Evolutionary conservation across 2,888 invertebrate species (phyloP).

Genomic region (Plebejus melissa): DNA sequence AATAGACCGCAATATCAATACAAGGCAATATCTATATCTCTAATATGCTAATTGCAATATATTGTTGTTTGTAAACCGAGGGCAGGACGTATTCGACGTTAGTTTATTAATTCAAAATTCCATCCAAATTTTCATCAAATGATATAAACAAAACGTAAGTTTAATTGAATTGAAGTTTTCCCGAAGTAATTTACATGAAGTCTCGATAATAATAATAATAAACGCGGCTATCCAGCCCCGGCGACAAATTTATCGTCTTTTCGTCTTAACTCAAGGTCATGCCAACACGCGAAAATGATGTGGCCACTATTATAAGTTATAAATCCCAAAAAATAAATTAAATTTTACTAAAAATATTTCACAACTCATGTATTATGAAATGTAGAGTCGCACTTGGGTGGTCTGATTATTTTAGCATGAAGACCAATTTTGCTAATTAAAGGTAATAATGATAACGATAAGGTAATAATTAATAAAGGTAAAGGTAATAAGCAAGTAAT

Average conservation of each 20-base stretch:
- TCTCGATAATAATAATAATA: constrained; percentile 24
- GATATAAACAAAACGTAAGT: neutral
- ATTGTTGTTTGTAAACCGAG: neutral
- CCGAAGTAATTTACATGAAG: constrained; percentile 1
- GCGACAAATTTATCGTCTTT: constrained; percentile 13
- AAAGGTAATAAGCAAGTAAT: too few relatives aligned
- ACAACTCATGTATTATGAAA: neutral
- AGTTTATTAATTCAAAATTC: neutral
- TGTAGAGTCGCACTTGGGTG: neutral
- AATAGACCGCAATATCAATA: constrained; percentile 14
- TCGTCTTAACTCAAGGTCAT: constrained; percentile 16
- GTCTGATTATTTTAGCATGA: neutral
- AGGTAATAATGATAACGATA: neutral
- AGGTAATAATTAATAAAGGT: too few relatives aligned
- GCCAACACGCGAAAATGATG: constrained; percentile 12
- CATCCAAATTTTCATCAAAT: neutral
- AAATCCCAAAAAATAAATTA: constrained; percentile 7
- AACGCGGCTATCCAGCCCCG: constrained; percentile 11
- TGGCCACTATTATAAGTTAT: constrained; percentile 16
- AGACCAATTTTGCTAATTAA: neutral
- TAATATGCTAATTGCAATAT: neutral
- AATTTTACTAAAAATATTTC: constrained; percentile 6
- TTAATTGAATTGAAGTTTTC: neutral
- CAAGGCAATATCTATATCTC: constrained; percentile 7
- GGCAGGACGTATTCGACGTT: neutral